A percentile compares a stretch with the other conserved stretches of the same genome.
phyloP scores from a whole-genome alignment of 1,140 invertebrate species.

The Procambarus clarkii region DNA sequence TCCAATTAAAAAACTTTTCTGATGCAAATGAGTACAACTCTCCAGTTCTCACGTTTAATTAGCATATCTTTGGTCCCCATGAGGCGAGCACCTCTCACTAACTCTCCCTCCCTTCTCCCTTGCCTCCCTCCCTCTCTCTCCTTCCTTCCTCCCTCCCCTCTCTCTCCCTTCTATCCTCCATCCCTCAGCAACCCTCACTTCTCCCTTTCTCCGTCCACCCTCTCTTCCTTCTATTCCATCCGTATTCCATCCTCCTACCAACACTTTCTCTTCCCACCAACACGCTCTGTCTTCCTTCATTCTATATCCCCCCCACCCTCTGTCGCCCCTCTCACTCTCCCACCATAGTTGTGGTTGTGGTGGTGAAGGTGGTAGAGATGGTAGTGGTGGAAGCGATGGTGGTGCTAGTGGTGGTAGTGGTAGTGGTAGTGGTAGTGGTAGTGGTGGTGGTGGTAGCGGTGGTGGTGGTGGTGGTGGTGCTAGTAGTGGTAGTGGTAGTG shows the following conservation, averaged over 20 bases:
- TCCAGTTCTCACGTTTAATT: conserved; percentile 56
- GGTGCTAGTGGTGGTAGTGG: too few species aligned
- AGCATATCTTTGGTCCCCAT: conserved; percentile 55
- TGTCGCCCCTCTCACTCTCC: neutral
- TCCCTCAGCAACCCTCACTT: neutral
- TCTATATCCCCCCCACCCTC: neutral
- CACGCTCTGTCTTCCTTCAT: neutral
- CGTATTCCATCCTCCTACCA: neutral
- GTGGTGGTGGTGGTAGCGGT: too few species aligned
- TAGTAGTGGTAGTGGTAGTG: too few species aligned
- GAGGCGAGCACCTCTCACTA: neutral
- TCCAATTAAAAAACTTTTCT: conserved; percentile 65
- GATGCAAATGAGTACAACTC: conserved; percentile 62
- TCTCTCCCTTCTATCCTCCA: neutral
- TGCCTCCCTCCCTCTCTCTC: neutral
- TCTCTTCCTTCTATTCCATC: neutral
- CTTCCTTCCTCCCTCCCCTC: neutral
- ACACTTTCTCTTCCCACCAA: neutral
- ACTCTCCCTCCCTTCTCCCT: neutral
- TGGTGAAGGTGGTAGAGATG: too few species aligned
- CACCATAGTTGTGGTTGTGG: neutral
- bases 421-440: too few species aligned
- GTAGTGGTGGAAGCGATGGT: too few species aligned
- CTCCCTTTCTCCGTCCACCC: neutral
- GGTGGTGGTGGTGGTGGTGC: too few species aligned